phyloP scores from a whole-genome alignment of 1,140 invertebrate species.

The Venturia canescens region DNA sequence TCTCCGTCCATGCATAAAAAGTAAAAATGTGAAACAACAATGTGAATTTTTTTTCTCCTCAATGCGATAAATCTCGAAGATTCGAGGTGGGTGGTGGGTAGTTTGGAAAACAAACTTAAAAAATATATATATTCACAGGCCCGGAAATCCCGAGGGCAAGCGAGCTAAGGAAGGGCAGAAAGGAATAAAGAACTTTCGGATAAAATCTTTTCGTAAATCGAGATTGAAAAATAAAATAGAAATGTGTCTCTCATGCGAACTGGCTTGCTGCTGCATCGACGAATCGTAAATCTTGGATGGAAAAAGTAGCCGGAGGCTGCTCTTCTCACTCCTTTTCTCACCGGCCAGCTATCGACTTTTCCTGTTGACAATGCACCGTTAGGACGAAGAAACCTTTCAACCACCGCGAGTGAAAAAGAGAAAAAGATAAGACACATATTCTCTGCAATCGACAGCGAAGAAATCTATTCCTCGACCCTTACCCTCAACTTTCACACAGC shows the following conservation, averaged over 20 bases:
- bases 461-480: too few species aligned
- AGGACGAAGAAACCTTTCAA: too few species aligned
- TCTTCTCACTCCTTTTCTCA: neutral
- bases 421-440: too few species aligned
- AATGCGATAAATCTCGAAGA: too few species aligned
- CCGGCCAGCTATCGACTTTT: constrained; percentile 6
- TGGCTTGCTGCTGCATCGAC: neutral
- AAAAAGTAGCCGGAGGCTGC: constrained; percentile 6
- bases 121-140: neutral
- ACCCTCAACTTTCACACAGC: too few species aligned
- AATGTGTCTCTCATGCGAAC: neutral
- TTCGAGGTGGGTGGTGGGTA: too few species aligned
- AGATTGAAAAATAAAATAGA: neutral
- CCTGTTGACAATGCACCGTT: neutral
- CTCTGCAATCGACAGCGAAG: too few species aligned
- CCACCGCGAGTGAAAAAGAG: too few species aligned
- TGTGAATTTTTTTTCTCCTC: too few species aligned
- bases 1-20: too few species aligned
- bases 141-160: neutral
- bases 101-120: too few species aligned
- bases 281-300: neutral
- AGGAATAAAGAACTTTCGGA: neutral
- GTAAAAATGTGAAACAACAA: neutral
- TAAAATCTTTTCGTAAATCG: constrained; percentile 4
- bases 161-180: neutral